phyloP scores from a whole-genome alignment of 2,888 invertebrate genomes.

The Bimastos eiseni region DNA sequence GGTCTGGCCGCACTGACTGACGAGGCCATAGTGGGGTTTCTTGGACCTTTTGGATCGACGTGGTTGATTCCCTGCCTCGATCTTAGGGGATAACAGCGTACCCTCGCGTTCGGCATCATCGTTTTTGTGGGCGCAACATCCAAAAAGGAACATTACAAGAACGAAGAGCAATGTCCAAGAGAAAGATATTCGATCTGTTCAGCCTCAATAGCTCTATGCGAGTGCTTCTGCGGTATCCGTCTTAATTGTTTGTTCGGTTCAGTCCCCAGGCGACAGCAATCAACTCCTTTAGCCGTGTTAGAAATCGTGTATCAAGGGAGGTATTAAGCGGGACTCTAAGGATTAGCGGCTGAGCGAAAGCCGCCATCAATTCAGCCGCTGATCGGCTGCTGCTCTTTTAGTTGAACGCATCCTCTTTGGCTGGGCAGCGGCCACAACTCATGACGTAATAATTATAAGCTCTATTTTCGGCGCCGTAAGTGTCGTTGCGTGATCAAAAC shows the following conservation, averaged over 20 bases:
- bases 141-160: not conserved
- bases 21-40: slow-evolving; percentile 15
- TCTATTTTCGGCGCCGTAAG: not conserved
- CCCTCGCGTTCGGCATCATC: not conserved
- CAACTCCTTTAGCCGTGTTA: not conserved
- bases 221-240: not conserved
- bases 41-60: not conserved
- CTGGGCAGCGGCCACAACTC: not conserved
- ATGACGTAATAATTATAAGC: not conserved
- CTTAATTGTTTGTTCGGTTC: not conserved
- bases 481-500: not conserved
- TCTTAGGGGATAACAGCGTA: not conserved
- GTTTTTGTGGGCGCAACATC: not conserved
- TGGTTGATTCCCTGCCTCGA: not conserved
- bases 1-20: not conserved
- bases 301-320: not conserved
- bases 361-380: not conserved
- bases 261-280: not conserved
- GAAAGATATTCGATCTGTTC: not conserved
- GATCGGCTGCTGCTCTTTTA: not conserved
- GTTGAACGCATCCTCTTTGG: not conserved
- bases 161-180: not conserved
- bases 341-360: not conserved
- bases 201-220: not conserved
- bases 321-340: not conserved